Evolutionary conservation across 2,888 invertebrate genomes (phyloP), one percentile per base, ranked within the genome.

Genomic region (Nasonovia ribisnigri): DNA sequence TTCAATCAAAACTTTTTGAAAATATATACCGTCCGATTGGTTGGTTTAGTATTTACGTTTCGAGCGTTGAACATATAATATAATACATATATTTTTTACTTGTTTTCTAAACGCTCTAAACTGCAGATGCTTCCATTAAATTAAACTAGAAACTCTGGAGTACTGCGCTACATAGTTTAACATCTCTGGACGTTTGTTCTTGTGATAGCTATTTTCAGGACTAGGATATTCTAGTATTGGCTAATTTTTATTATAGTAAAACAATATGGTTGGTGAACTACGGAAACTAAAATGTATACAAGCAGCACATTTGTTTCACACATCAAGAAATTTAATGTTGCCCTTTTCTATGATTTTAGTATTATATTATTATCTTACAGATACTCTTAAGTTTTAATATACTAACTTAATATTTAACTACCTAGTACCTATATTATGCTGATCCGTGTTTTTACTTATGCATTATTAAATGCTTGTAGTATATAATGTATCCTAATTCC

Each of bases 1-100:
- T 91, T 91, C 42, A 84, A 91, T 91, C 51, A 77, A 88, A 90
- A 91, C 84, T 91, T 91, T 54, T 42, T 2, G 42, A 84, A 91
- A 84, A 84, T 54, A 42, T 36, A 43, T 43, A 84, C 42, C 6
- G 54, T 57, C 43, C 91, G 42, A 91, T 84, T 84, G 91, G 84
- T 54, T 5, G 29, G 54, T 54, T 84, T 84, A 43, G 57, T 36
- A 36, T 36, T 36, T 48, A 89, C 89, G 29, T 60, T 29, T 43
- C 29, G 16, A 57, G 57, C 26, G 16, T 89, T 60, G 43, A 10
- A 60, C 43, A 89, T 43, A 26, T 26, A 57, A 57, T 57, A 43
- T 43, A 43, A 43, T 90, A 46, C 16, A 43, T 29, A 20, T 54
- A n/a, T 89, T 90, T 90, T 67, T 60, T 67, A 86, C 46, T 43